Evolutionary conservation across 1,140 invertebrate species (phyloP).

Genomic region (Sinonovacula constricta): DNA sequence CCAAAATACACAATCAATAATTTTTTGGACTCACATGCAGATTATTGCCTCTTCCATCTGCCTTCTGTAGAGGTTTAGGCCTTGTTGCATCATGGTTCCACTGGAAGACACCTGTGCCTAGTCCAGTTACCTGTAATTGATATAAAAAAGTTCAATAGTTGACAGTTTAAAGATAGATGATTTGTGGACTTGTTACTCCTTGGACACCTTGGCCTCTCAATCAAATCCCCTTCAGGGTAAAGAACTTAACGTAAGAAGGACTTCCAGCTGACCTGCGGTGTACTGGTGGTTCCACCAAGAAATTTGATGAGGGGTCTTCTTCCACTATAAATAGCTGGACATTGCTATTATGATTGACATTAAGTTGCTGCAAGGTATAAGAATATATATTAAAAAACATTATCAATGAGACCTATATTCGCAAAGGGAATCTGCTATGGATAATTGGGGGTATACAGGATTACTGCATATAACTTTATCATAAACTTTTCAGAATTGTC

Average conservation of each 20-base stretch:
- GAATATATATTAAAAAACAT: too few species aligned
- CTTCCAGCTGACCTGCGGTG: background rate
- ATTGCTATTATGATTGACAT: too few species aligned
- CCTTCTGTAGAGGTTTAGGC: constrained; percentile 22
- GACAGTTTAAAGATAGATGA: background rate
- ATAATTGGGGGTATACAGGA: too few species aligned
- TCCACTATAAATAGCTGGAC: too few species aligned
- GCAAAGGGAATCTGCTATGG: too few species aligned
- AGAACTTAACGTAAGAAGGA: background rate
- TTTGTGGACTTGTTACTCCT: too few species aligned
- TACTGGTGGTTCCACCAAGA: background rate
- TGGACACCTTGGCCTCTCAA: too few species aligned
- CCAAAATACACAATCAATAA: background rate
- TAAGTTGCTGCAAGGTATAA: too few species aligned
- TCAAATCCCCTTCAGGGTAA: too few species aligned
- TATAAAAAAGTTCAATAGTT: background rate
- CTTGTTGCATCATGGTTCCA: constrained; percentile 32
- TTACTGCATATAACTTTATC: too few species aligned
- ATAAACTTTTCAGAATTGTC: too few species aligned
- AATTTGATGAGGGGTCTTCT: background rate
- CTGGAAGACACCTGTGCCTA: constrained; percentile 50
- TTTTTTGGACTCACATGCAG: constrained; percentile 59
- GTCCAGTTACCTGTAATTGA: constrained; percentile 51
- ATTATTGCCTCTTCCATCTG: constrained; percentile 50
- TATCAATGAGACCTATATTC: too few species aligned